A percentile compares a stretch with the other conserved stretches of the same genome.
Evolutionary conservation across 2,888 invertebrate genomes (phyloP).

Genomic region (Clunio marinus): DNA sequence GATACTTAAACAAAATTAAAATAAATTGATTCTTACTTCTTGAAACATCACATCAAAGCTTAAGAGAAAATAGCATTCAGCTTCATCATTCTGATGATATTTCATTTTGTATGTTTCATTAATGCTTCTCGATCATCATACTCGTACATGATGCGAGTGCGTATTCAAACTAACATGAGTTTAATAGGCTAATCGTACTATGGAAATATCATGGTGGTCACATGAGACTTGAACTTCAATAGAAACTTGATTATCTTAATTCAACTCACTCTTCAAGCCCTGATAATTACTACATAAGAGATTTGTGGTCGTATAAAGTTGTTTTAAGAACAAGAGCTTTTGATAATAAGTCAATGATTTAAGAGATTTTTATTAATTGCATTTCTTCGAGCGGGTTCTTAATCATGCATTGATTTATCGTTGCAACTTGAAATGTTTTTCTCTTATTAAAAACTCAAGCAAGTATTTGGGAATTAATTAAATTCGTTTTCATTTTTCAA

Average conservation of each 20-base stretch:
- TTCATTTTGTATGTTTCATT: conserved; percentile 21
- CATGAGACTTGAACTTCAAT: neutral
- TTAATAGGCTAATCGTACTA: conserved; percentile 37
- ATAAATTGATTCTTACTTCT: conserved; percentile 38
- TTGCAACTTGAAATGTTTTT: conserved; percentile 2
- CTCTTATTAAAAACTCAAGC: neutral
- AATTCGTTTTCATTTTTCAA: conserved; percentile 22
- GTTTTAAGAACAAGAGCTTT: no score
- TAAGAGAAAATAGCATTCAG: neutral
- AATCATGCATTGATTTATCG: neutral
- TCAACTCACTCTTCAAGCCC: neutral
- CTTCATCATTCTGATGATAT: conserved; percentile 24
- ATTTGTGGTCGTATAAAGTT: neutral
- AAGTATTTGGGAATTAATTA: no score
- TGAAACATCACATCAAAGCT: conserved; percentile 14
- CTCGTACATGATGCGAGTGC: conserved; percentile 5
- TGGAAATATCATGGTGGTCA: conserved; percentile 15
- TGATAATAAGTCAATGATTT: conserved; percentile 23
- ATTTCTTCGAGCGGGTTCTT: neutral
- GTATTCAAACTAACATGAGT: conserved; percentile 11
- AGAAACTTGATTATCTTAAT: neutral
- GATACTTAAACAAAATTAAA: conserved; percentile 38
- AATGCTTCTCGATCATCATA: conserved; percentile 26
- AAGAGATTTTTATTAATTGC: conserved; percentile 24
- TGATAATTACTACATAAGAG: neutral